Conservation (phyloP, 2,113 vertebrate genomes). For the Mesocricetus auratus region DNA sequence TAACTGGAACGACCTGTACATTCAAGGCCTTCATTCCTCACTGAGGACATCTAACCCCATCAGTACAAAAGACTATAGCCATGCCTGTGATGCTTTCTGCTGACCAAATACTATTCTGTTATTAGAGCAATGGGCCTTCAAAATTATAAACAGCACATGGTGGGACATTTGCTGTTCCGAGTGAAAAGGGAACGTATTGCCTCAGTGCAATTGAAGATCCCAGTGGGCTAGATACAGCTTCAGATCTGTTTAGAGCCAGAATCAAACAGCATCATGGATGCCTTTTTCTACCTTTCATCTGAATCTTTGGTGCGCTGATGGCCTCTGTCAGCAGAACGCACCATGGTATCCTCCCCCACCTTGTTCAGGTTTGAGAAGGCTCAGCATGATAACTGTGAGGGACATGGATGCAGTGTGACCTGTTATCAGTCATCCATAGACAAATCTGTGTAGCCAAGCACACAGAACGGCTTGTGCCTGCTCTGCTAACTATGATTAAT, state of each 20-base stretch:
- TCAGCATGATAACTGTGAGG: background rate
- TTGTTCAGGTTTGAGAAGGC: background rate
- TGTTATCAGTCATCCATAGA: background rate
- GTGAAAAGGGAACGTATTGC: background rate
- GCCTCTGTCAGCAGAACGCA: background rate
- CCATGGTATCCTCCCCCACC: background rate
- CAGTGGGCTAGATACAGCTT: background rate
- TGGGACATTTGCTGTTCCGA: background rate
- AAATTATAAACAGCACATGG: background rate
- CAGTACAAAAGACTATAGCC: background rate
- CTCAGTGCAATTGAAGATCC: background rate
- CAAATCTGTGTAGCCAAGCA: background rate
- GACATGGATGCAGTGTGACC: background rate
- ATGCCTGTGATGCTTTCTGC: background rate
- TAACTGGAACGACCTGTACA: background rate
- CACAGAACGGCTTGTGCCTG: background rate
- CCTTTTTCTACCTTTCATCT: background rate
- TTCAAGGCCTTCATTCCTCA: background rate
- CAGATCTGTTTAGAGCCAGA: background rate
- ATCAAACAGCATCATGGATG: background rate
- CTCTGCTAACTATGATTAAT: background rate
- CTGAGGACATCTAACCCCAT: background rate
- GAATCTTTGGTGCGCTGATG: background rate
- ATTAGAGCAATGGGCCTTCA: constrained; percentile 6
- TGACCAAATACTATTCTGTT: background rate